Evolutionary conservation across 2,797 vertebrate species (phyloP).

Genomic region (Poliocrania exsul): DNA sequence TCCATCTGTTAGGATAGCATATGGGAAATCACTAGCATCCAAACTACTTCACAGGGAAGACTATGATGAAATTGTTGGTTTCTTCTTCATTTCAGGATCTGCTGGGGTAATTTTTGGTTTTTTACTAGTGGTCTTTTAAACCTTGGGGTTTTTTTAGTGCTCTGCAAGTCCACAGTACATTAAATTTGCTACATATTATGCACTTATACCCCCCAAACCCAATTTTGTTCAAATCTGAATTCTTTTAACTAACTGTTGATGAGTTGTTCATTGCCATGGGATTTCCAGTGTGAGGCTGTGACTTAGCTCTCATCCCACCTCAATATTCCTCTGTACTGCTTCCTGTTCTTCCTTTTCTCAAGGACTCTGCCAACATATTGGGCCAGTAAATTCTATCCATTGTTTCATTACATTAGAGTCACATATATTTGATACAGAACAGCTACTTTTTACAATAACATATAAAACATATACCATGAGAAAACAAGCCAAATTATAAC

Average conservation of each 20-base stretch:
- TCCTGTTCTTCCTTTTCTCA: not conserved
- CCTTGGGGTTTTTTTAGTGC: not conserved
- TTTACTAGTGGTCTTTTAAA: not conserved
- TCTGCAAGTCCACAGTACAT: not conserved
- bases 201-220: accelerated
- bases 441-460: not conserved
- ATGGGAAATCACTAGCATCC: not conserved
- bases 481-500: not conserved
- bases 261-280: not conserved
- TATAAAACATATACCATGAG: not conserved
- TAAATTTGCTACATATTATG: not conserved
- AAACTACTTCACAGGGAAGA: not conserved
- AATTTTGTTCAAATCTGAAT: not conserved
- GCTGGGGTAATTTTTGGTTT: not conserved
- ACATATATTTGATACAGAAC: not conserved
- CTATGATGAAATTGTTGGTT: not conserved
- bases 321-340: not conserved
- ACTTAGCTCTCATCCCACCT: not conserved
- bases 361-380: accelerated
- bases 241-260: not conserved
- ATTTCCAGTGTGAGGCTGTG: not conserved
- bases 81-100: not conserved
- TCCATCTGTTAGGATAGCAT: not conserved
- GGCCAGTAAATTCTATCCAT: not conserved
- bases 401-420: not conserved